These are phyloP conservation scores for Macrobrachium rosenbergii DNA, from an alignment of 1,140 invertebrate genomes.

Conservation along the genomic window DNA sequence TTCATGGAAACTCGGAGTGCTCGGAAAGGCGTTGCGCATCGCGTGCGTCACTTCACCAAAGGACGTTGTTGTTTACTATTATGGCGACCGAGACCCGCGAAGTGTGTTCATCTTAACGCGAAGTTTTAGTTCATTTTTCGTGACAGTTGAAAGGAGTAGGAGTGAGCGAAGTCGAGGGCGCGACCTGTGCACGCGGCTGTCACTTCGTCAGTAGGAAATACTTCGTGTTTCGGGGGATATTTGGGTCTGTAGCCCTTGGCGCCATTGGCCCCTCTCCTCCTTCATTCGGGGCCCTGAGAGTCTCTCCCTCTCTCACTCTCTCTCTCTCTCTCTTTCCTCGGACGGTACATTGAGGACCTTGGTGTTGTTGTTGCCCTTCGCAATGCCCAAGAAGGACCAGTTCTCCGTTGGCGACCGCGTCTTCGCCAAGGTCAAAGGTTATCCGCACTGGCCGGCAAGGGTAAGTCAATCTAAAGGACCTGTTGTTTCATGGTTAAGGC, in stretches of 20 bases:
- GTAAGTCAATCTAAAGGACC: background rate
- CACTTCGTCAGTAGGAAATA: too few relatives aligned
- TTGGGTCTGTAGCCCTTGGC: too few relatives aligned
- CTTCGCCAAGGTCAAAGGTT: constrained; percentile 59
- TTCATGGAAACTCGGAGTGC: background rate
- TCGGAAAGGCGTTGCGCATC: background rate
- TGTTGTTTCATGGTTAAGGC: too few relatives aligned
- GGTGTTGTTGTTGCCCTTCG: background rate
- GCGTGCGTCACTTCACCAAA: constrained; percentile 5
- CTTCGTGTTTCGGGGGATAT: too few relatives aligned
- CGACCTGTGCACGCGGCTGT: too few relatives aligned
- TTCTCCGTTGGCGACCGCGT: constrained; percentile 45
- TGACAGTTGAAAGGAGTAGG: too few relatives aligned
- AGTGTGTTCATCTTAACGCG: constrained; percentile 28
- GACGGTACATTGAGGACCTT: too few relatives aligned
- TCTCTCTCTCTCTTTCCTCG: too few relatives aligned
- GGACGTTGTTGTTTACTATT: constrained; percentile 50
- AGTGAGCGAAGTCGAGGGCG: too few relatives aligned
- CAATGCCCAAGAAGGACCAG: constrained; percentile 50
- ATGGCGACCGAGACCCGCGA: constrained; percentile 43
- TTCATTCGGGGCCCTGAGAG: too few relatives aligned
- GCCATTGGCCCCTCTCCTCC: too few relatives aligned
- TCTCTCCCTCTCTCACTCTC: too few relatives aligned
- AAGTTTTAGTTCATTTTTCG: background rate
- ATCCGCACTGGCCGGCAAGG: constrained; percentile 56